Evolutionary conservation across 1,140 invertebrate species (phyloP).

Genomic region (Ladona fulva): DNA sequence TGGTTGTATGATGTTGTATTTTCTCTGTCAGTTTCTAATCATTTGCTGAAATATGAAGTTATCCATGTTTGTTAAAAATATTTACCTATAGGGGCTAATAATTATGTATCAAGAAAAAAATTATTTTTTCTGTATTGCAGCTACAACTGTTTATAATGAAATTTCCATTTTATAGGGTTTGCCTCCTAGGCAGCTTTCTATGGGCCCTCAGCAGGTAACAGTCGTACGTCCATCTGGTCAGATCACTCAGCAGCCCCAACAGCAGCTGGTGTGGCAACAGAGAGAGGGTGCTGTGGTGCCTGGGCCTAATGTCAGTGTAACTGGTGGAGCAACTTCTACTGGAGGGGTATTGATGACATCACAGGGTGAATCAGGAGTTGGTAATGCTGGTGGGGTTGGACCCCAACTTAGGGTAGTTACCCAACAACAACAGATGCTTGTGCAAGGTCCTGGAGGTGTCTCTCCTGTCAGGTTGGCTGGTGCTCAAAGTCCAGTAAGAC

Average conservation of each 20-base stretch:
- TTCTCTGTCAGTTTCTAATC: too few relatives aligned
- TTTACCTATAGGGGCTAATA: too few relatives aligned
- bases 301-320: slow-evolving; percentile 11
- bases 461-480: slow-evolving; percentile 13
- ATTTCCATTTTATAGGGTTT: background rate
- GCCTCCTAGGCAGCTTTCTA: background rate
- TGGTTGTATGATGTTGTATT: too few relatives aligned
- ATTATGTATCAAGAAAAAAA: too few relatives aligned
- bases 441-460: background rate
- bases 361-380: background rate
- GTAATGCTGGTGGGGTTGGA: background rate
- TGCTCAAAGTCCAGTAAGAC: slow-evolving; percentile 32
- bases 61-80: too few relatives aligned
- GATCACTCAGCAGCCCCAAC: slow-evolving; percentile 20
- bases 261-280: slow-evolving; percentile 16
- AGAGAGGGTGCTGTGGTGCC: background rate
- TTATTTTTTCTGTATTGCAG: too few relatives aligned
- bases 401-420: background rate
- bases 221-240: slow-evolving; percentile 17
- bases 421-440: slow-evolving; percentile 15
- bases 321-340: slow-evolving; percentile 20
- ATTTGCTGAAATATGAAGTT: too few relatives aligned
- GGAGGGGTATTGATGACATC: background rate
- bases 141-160: background rate
- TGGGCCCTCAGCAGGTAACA: background rate